A percentile compares a stretch with the other conserved stretches of the same genome.
Conservation (phyloP, 2,888 invertebrate species). For the Hanleya hanleyi region DNA sequence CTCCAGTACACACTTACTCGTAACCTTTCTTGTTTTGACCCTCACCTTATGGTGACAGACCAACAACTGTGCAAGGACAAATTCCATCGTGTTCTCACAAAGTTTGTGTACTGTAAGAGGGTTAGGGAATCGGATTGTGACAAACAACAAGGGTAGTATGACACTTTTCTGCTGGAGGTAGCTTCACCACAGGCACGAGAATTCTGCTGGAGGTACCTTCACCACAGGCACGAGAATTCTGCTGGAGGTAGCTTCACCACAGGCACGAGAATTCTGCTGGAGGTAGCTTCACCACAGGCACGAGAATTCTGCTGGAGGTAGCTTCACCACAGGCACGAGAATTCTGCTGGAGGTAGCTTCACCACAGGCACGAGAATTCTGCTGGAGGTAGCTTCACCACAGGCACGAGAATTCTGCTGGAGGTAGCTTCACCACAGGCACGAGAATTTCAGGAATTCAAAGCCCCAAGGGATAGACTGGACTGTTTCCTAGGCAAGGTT, state of each 20-base stretch:
- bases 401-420: background rate
- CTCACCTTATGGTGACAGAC: conserved; percentile 2
- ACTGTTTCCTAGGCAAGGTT: background rate
- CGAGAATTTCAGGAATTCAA: background rate
- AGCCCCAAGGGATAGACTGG: background rate
- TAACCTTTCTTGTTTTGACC: conserved; percentile 2
- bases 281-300: background rate
- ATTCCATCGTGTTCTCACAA: background rate
- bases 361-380: background rate
- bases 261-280: background rate
- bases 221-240: background rate
- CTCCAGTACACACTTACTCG: background rate
- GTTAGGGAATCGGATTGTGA: no score
- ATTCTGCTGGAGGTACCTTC: no score
- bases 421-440: background rate
- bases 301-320: no score
- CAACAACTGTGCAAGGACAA: background rate
- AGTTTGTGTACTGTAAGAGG: background rate
- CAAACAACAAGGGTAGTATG: background rate
- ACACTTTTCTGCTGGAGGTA: background rate
- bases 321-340: background rate
- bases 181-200: background rate
- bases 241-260: background rate
- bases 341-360: no score
- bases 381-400: background rate